A percentile compares a stretch with the other conserved stretches of the same genome.
Evolutionary conservation across 2,113 vertebrate species (phyloP).

Genomic region (Dicaeum eximium): DNA sequence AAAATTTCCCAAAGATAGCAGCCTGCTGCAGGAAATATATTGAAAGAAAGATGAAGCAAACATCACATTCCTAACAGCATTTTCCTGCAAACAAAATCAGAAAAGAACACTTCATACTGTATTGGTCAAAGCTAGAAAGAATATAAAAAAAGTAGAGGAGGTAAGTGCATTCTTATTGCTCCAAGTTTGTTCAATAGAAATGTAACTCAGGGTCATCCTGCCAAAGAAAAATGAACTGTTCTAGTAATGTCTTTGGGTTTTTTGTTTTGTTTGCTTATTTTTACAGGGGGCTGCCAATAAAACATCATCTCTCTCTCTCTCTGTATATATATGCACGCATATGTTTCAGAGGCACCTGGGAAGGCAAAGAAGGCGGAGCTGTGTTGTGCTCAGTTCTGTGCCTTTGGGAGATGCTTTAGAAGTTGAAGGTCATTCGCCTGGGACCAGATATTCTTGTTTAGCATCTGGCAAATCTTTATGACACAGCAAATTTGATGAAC

Average conservation of each 20-base stretch:
- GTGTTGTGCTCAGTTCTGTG: neutral
- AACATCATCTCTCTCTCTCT: neutral
- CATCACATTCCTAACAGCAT: neutral
- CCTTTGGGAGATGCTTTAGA: neutral
- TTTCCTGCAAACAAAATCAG: neutral
- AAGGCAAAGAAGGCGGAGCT: neutral
- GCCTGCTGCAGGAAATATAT: neutral
- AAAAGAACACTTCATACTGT: neutral
- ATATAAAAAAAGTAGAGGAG: too few species aligned
- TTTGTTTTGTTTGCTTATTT: neutral
- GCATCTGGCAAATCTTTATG: neutral
- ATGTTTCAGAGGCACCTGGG: neutral
- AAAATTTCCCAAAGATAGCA: neutral
- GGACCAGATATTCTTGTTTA: neutral
- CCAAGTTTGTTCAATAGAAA: neutral
- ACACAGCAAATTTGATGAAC: neutral
- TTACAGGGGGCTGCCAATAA: neutral
- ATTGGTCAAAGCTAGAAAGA: neutral
- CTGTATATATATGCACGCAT: accelerated
- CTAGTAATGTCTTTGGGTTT: neutral
- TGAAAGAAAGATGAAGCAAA: neutral
- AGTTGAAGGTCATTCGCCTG: neutral
- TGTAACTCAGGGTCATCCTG: neutral
- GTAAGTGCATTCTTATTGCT: neutral
- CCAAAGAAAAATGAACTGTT: neutral